These are phyloP conservation scores for Melospiza georgiana DNA, from an alignment of 2,113 vertebrate species.

Conservation along the genomic window DNA sequence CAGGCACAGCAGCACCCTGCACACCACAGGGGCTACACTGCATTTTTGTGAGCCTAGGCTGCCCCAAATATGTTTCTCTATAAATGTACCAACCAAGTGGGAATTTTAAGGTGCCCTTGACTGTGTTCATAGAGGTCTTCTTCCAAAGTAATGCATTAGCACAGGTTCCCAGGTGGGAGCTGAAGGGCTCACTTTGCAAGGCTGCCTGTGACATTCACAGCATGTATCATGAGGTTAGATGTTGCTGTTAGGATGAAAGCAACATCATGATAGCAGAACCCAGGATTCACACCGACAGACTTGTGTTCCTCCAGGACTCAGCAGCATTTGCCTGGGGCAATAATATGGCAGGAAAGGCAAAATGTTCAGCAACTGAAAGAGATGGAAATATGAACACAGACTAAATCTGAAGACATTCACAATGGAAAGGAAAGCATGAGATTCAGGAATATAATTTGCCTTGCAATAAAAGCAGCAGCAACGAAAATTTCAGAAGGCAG, in stretches of 20 bases:
- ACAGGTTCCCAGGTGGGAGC: not conserved
- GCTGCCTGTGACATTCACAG: not conserved
- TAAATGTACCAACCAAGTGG: not conserved
- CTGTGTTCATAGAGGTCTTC: not conserved
- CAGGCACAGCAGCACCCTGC: not conserved
- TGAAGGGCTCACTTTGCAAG: not conserved
- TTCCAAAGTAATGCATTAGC: not conserved
- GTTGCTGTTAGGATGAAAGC: not conserved
- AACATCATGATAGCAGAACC: not conserved
- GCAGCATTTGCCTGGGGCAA: slow-evolving; percentile 16
- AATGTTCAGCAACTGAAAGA: not conserved
- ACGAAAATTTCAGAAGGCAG: not conserved
- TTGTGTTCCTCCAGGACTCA: not conserved
- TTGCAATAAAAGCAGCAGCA: not conserved
- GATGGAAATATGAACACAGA: not conserved
- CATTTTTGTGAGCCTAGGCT: not conserved
- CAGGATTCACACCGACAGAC: not conserved
- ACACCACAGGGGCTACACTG: accelerated
- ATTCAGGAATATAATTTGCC: not conserved
- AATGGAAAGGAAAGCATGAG: not conserved
- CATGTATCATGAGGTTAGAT: not conserved
- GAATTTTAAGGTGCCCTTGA: not conserved
- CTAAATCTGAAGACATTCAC: not conserved
- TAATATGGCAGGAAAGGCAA: not conserved
- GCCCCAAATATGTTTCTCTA: not conserved